These are phyloP conservation scores for Scaptomyza parva DNA, from an alignment of 2,888 invertebrate species.

Conservation along the genomic window DNA sequence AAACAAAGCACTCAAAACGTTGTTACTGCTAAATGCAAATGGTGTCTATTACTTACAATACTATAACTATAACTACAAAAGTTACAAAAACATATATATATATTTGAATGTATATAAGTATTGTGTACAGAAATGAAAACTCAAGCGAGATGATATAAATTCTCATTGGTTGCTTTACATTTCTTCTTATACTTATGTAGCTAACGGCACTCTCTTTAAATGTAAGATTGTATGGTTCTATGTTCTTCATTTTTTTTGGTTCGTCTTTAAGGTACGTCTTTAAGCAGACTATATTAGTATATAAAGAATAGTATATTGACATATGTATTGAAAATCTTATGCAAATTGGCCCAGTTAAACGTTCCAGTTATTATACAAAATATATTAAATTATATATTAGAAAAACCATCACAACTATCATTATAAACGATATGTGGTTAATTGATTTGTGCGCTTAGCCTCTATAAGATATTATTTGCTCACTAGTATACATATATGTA, in stretches of 20 bases:
- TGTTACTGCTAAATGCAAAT: constrained; percentile 68
- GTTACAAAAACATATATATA: constrained; percentile 21
- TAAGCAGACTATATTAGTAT: constrained; percentile 50
- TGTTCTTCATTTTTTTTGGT: constrained; percentile 21
- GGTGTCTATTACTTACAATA: constrained; percentile 70
- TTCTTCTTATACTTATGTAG: constrained; percentile 38
- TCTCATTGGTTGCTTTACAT: constrained; percentile 34
- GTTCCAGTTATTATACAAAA: constrained; percentile 58
- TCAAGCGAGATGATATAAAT: constrained; percentile 4
- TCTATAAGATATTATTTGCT: constrained; percentile 51
- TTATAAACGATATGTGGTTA: constrained; percentile 47
- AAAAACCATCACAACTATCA: constrained; percentile 39
- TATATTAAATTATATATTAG: constrained; percentile 8
- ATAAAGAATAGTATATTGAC: constrained; percentile 5
- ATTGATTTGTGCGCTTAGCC: constrained; percentile 51
- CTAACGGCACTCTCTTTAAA: constrained; percentile 46
- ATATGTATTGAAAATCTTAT: constrained; percentile 37
- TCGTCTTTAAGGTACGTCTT: constrained; percentile 36
- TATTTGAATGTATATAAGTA: constrained; percentile 23
- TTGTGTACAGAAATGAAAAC: constrained; percentile 27
- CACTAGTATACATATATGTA: constrained; percentile 30
- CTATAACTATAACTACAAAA: constrained; percentile 28
- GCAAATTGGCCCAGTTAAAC: constrained; percentile 62
- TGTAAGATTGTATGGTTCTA: constrained; percentile 34
- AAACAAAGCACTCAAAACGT: constrained; percentile 54